Percentiles rank a stretch among this genome's conserved stretches.
These are phyloP conservation scores for Andrena minutula DNA, from an alignment of 2,888 invertebrate species.

Conservation along the genomic window DNA sequence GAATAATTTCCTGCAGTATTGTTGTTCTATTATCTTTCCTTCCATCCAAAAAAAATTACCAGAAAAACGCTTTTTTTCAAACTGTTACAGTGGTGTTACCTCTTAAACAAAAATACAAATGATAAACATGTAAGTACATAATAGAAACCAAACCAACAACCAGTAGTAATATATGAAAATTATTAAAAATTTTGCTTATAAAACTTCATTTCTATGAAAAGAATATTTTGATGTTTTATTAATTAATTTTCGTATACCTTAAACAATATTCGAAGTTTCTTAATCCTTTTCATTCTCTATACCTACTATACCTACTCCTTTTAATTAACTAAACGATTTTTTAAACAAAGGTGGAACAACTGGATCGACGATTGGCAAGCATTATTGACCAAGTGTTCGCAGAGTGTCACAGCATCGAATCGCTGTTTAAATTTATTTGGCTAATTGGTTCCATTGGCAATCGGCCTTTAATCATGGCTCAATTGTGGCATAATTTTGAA, in stretches of 20 bases:
- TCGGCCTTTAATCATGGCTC: conserved; percentile 90
- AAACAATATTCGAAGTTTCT: background rate
- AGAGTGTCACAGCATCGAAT: conserved; percentile 90
- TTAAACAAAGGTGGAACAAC: conserved; percentile 86
- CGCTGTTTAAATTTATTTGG: conserved; percentile 89
- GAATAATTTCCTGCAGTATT: too few species aligned
- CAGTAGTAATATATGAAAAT: too few species aligned
- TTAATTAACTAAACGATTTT: conserved; percentile 5
- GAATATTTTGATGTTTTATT: too few species aligned
- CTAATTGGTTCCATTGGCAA: conserved; percentile 91
- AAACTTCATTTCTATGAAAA: too few species aligned
- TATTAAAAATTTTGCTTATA: too few species aligned
- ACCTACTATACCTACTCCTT: background rate
- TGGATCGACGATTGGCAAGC: conserved; percentile 92
- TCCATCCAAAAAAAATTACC: too few species aligned
- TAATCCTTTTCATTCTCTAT: background rate
- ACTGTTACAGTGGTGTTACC: too few species aligned
- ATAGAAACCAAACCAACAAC: too few species aligned
- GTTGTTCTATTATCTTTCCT: too few species aligned
- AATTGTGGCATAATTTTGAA: conserved; percentile 89
- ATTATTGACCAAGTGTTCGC: conserved; percentile 93
- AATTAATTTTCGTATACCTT: too few species aligned
- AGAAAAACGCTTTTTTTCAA: too few species aligned
- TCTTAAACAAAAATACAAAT: background rate
- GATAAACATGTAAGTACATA: too few species aligned